These are phyloP conservation scores for Lamellibrachia columna DNA, from an alignment of 2,888 invertebrate species.

Conservation along the genomic window DNA sequence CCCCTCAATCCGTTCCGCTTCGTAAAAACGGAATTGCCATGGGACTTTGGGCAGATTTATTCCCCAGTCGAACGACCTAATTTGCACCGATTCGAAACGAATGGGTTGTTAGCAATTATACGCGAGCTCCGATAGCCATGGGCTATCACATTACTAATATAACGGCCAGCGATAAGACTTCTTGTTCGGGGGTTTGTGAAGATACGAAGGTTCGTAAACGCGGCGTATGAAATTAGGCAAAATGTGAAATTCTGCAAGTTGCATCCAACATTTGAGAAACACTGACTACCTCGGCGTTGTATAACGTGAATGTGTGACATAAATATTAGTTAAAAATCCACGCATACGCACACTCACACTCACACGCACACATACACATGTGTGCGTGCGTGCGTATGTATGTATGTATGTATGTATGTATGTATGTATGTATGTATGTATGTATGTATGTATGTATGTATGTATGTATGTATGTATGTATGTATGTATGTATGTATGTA, in stretches of 20 bases:
- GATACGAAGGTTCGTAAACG: neutral
- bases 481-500: neutral
- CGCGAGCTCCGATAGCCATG: slow-evolving; percentile 16
- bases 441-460: neutral
- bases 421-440: too few species aligned
- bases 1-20: neutral
- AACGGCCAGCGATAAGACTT: neutral
- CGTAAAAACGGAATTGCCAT: neutral
- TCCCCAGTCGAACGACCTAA: neutral
- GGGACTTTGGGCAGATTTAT: neutral
- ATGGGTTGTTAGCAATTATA: neutral
- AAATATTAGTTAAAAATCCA: too few species aligned
- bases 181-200: neutral
- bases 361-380: too few species aligned
- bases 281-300: too few species aligned
- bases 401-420: too few species aligned
- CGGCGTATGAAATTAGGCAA: too few species aligned
- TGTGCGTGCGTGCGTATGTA: too few species aligned
- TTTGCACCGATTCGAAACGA: slow-evolving; percentile 12
- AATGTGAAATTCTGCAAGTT: too few species aligned
- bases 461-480: neutral
- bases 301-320: too few species aligned
- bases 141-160: slow-evolving; percentile 4
- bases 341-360: too few species aligned
- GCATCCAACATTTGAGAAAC: too few species aligned